These are phyloP conservation scores for Mesocentrotus franciscanus DNA, from an alignment of 53 echinoderm and acorn worm species.

Conservation along the genomic window DNA sequence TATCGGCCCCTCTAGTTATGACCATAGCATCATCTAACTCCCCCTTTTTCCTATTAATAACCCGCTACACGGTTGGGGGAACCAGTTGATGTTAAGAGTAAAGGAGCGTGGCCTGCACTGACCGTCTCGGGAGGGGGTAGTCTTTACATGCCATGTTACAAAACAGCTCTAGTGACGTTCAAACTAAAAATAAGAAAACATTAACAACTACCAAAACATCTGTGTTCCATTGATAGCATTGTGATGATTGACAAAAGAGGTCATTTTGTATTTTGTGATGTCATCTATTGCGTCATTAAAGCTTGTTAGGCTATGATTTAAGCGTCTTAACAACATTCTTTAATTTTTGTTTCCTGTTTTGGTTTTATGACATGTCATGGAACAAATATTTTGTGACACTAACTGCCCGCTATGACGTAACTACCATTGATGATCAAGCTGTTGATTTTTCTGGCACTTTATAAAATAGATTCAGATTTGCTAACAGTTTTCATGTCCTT, in stretches of 20 bases:
- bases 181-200: background rate
- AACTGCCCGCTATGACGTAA: no score
- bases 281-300: background rate
- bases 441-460: no score
- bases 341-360: background rate
- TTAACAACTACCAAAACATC: background rate
- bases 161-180: background rate
- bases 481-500: no score
- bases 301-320: background rate
- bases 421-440: no score
- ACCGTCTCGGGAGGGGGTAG: background rate
- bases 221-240: background rate
- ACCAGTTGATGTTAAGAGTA: background rate
- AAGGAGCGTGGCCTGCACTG: background rate
- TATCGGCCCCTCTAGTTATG: no score
- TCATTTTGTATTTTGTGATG: background rate
- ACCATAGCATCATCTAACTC: background rate
- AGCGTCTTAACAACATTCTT: background rate
- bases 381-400: background rate
- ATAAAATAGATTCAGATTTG: no score
- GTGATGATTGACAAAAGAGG: background rate
- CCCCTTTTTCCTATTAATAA: background rate
- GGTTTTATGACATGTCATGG: background rate
- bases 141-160: background rate
- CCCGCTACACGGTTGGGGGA: background rate